These are phyloP conservation scores for Camelus bactrianus DNA, from an alignment of 2,113 vertebrate genomes.

Conservation along the genomic window DNA sequence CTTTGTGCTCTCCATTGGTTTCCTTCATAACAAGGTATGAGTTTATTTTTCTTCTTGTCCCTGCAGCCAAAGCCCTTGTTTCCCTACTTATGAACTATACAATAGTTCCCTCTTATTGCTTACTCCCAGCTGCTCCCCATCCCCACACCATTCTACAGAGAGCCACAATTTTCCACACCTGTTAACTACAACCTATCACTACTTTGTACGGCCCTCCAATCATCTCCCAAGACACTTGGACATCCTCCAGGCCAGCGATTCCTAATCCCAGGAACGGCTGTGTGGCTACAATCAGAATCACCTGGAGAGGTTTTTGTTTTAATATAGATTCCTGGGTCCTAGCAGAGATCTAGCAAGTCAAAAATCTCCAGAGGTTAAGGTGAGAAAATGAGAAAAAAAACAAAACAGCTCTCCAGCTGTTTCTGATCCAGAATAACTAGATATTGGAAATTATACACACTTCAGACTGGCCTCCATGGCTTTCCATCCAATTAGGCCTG, in stretches of 20 bases:
- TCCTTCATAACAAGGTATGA: not conserved
- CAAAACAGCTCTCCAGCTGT: not conserved
- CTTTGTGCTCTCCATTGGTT: not conserved
- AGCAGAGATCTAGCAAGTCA: not conserved
- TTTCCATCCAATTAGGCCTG: not conserved
- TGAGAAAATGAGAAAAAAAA: not conserved
- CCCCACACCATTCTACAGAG: rapidly evolving
- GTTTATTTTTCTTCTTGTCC: not conserved
- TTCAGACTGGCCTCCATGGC: not conserved
- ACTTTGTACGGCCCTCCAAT: not conserved
- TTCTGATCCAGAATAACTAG: not conserved
- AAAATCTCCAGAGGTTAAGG: not conserved
- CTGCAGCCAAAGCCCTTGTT: not conserved
- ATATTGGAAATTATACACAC: not conserved
- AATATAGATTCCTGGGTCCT: not conserved
- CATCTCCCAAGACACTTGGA: not conserved
- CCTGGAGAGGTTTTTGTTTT: not conserved
- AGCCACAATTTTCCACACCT: not conserved
- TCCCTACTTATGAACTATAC: not conserved
- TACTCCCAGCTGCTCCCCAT: not conserved
- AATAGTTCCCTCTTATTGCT: not conserved
- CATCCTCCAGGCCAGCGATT: not conserved
- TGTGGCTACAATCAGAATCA: not conserved
- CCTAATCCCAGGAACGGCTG: not conserved
- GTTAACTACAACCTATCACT: not conserved